Evolutionary conservation across 2,888 invertebrate genomes (phyloP).

Genomic region (Drosophila flavopinicola): DNA sequence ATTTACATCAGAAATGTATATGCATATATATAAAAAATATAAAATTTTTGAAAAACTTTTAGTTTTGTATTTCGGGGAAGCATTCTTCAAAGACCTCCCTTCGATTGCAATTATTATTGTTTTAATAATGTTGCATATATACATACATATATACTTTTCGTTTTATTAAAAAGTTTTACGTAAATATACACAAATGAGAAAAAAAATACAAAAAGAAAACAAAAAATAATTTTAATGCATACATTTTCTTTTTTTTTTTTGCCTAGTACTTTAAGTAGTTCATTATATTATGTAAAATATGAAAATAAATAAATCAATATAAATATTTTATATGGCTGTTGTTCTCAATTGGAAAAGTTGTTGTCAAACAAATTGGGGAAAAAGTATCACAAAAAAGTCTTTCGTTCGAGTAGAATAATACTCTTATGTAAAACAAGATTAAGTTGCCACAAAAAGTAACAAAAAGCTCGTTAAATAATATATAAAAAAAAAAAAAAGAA

Average conservation of each 20-base stretch:
- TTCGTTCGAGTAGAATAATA: too few species aligned
- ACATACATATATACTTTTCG: constrained; percentile 30
- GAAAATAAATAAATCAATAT: constrained; percentile 75
- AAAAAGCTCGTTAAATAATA: too few species aligned
- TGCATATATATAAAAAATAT: constrained; percentile 2
- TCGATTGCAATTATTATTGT: constrained; percentile 55
- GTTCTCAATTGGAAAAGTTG: too few species aligned
- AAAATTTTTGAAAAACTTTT: constrained; percentile 21
- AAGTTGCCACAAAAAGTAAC: too few species aligned
- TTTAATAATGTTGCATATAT: constrained; percentile 36
- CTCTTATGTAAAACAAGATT: too few species aligned
- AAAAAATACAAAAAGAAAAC: constrained; percentile 25
- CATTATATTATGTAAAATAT: constrained; percentile 78
- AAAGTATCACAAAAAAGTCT: too few species aligned
- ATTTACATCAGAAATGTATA: constrained; percentile 4
- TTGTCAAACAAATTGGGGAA: too few species aligned
- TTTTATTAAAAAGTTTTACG: constrained; percentile 44
- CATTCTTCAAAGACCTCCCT: constrained; percentile 34
- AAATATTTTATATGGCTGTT: constrained; percentile 46
- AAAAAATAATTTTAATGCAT: constrained; percentile 39
- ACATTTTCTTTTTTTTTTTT: constrained; percentile 58
- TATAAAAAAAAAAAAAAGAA: too few species aligned
- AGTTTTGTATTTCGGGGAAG: constrained; percentile 39
- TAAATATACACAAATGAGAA: constrained; percentile 29
- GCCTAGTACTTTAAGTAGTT: constrained; percentile 70